Evolutionary conservation across 2,888 invertebrate genomes (phyloP), one percentile per base, ranked within the genome.

Genomic region (Monoplex corrugatus): DNA sequence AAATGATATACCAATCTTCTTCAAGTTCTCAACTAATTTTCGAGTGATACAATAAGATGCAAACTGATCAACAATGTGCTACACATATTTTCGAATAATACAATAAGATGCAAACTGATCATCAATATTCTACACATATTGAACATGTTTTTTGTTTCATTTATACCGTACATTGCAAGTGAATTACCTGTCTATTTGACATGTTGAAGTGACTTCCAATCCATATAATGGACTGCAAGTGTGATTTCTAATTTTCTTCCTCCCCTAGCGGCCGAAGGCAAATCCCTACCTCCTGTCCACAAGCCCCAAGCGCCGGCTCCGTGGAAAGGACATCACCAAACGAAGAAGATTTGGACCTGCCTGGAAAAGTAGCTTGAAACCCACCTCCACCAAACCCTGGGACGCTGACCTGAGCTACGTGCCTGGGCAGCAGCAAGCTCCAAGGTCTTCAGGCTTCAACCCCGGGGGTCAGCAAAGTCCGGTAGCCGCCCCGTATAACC

Each of bases 331-430:
- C 83, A 75, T 38, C 78, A 82, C 13, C 84, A 83, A 43, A 87
- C 8, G 57, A 75, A 6, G 50, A 50, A 2, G 84, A 88, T 13
- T 88, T 82, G 19, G 82, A 87, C 93, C 94, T 13, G 92, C 93
- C 35, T 94, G 94, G 94, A 86, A 90, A 16, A 92, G 91, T 85
- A 91, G 92, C 23, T 91, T 94, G 40, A 90, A 90, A 43, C 57
- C 92, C 35, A 91, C 92, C 8, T 93, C 93, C 19, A 93, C 91
- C 32, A 92, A 91, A 84, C 92, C 92, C 45, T 92, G 92, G 92
- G 92, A 92, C 45, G 43, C 38, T n/a, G 92, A 92, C 43, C 50
- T 89, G 23, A 87, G 89, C 84, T 92, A 90, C 90, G 68, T 57
- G 44, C n/a, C 86, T 35, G 75, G 63, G 8, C 89, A 90, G 87